Conservation (phyloP, 2,888 invertebrate genomes). For the Hemistola chrysoprasaria region DNA sequence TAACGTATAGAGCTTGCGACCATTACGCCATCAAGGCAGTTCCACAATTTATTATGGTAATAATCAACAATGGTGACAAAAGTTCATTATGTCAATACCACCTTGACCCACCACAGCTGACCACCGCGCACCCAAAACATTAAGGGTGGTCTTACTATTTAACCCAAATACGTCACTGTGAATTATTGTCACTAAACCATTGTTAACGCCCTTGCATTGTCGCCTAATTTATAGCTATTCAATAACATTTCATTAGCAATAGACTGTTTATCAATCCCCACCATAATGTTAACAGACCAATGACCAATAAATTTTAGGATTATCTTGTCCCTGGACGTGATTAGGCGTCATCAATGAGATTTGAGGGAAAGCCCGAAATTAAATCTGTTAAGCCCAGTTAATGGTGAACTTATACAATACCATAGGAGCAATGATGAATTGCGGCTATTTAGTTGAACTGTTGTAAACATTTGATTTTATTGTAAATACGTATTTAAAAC, state of each 20-base stretch:
- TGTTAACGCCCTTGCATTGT: constrained; percentile 60
- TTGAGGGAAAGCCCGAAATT: constrained; percentile 74
- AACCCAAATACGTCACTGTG: constrained; percentile 50
- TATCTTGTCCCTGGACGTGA: constrained; percentile 74
- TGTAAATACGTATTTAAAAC: constrained; percentile 4
- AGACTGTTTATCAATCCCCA: constrained; percentile 60
- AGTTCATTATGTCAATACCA: constrained; percentile 11
- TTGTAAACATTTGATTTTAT: constrained; percentile 34
- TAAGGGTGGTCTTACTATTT: constrained; percentile 69
- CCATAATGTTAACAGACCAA: constrained; percentile 61
- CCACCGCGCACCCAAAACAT: constrained; percentile 48
- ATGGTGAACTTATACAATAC: constrained; percentile 58
- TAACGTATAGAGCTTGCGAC: no score
- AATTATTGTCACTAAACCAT: constrained; percentile 57
- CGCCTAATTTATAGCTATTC: constrained; percentile 66
- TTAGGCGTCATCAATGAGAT: constrained; percentile 67
- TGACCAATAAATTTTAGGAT: constrained; percentile 77
- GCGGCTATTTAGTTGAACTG: constrained; percentile 38
- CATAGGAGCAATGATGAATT: constrained; percentile 56
- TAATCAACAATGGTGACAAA: constrained; percentile 3
- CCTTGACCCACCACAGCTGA: constrained; percentile 43
- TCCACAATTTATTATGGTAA: not conserved
- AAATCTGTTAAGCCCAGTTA: constrained; percentile 72
- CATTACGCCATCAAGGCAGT: no score
- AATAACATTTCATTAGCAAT: constrained; percentile 76